phyloP scores from a whole-genome alignment of 2,888 invertebrate genomes.

The Tipula unca region DNA sequence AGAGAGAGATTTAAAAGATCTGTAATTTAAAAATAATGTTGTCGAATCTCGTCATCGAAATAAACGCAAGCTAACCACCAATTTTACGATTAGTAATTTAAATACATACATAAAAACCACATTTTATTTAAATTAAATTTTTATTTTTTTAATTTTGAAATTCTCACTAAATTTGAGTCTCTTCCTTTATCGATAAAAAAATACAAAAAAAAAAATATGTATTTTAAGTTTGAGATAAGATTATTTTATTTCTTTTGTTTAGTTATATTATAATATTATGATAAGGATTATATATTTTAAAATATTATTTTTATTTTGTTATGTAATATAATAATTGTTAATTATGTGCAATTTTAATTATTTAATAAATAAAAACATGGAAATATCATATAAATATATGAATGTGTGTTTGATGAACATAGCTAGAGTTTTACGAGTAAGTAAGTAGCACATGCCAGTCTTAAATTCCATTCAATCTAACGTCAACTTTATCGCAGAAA shows the following conservation, averaged over 20 bases:
- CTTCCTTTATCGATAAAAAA: conserved; percentile 15
- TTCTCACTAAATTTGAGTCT: background rate
- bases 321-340: conserved; percentile 16
- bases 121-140: conserved; percentile 1
- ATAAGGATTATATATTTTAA: background rate
- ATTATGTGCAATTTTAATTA: conserved; percentile 17
- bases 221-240: conserved; percentile 14
- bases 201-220: background rate
- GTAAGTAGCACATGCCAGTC: background rate
- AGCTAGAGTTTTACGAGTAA: no score
- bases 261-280: background rate
- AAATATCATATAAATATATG: background rate
- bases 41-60: background rate
- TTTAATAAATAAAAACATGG: background rate
- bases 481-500: background rate
- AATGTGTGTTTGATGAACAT: background rate
- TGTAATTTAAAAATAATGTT: background rate
- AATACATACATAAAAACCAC: background rate
- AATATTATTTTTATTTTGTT: conserved; percentile 18
- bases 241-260: conserved; percentile 15
- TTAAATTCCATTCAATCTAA: background rate
- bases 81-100: conserved; percentile 2
- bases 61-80: background rate
- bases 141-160: background rate
- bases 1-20: conserved; percentile 15